These are phyloP conservation scores for Amphipyra tragopoginis DNA, from an alignment of 2,888 invertebrate species.

Conservation along the genomic window DNA sequence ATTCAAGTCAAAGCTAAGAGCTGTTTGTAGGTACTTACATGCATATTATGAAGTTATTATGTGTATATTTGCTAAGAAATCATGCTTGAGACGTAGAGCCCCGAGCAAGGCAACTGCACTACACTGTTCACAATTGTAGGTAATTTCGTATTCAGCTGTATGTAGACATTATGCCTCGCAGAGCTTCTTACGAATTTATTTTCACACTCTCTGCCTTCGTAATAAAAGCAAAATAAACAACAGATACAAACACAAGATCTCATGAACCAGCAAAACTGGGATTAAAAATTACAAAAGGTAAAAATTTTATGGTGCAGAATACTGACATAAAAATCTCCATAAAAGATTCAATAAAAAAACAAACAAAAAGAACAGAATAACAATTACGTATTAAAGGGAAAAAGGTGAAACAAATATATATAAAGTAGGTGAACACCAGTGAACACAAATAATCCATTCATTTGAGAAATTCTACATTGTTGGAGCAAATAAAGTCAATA, in stretches of 20 bases:
- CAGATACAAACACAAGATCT: conserved; percentile 4
- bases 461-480: conserved; percentile 21
- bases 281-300: conserved; percentile 19
- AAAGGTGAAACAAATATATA: neutral
- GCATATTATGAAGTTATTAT: too few species aligned
- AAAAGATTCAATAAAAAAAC: conserved; percentile 22
- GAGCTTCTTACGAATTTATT: conserved; percentile 23
- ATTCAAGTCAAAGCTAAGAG: conserved; percentile 11
- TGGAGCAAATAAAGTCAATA: conserved; percentile 9
- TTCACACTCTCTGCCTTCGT: conserved; percentile 1
- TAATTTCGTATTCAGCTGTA: conserved; percentile 40
- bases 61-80: conserved; percentile 23
- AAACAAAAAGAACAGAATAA: conserved; percentile 25
- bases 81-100: conserved; percentile 8
- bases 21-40: too few species aligned
- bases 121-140: conserved; percentile 30
- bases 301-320: conserved; percentile 27
- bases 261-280: conserved; percentile 10
- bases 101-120: neutral
- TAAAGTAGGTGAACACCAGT: neutral
- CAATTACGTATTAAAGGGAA: conserved; percentile 13
- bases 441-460: conserved; percentile 18
- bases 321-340: conserved; percentile 22
- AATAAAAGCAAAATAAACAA: conserved; percentile 1
- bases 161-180: neutral